Base-by-base conservation (phyloP, 2,113 vertebrate genomes). In the Psittacus erithacus region DNA sequence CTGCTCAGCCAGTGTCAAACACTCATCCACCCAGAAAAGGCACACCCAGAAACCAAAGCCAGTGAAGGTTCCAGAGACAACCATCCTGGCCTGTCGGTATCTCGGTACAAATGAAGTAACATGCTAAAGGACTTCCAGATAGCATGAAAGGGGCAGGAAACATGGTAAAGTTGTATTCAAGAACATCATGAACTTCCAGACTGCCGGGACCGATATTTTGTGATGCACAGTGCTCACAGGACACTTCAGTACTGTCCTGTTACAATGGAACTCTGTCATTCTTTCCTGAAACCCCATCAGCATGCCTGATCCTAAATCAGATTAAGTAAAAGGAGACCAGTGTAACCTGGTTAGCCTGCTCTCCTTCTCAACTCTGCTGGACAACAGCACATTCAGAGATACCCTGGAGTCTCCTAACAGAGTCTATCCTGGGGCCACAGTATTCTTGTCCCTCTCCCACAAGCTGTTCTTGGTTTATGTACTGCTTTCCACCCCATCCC, bases 221-320 rank as follows among this genome's bases (percentile, higher is more conserved):
- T 73, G 44, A 86, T 31, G 38, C 39, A 62, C 10, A 41, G 8
- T 9, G 28, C 39, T 64, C 70, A 50, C 28, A 71, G 20, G 17
- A 13, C 17, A n/a, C n/a, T 8, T 17, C 22, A 65, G 20, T 75
- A 75, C 12, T 52, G 43, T 13, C n/a, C 1, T 0, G 2, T 41
- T 71, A 39, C 12, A 44, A 67, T 41, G 63, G 23, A 59, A 38
- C 59, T 43, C 35, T n/a, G 11, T 12, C 15, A 6, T 5, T 31
- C 28, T 55, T 46, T 68, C 55, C 43, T 33, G n/a, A 50, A 82
- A 46, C 3, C 17, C 17, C 14, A 82, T 24, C 52, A 75, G 25
- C 11, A 53, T 4, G 28, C 49, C 29, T 80, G 38, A 23, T 20
- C 29, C 10, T 13, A 47, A 70, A 10, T 28, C 84, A 80, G 86